A percentile compares a stretch with the other conserved stretches of the same genome.
phyloP scores from a whole-genome alignment of 2,888 invertebrate genomes.

The Pandemis heparana region DNA sequence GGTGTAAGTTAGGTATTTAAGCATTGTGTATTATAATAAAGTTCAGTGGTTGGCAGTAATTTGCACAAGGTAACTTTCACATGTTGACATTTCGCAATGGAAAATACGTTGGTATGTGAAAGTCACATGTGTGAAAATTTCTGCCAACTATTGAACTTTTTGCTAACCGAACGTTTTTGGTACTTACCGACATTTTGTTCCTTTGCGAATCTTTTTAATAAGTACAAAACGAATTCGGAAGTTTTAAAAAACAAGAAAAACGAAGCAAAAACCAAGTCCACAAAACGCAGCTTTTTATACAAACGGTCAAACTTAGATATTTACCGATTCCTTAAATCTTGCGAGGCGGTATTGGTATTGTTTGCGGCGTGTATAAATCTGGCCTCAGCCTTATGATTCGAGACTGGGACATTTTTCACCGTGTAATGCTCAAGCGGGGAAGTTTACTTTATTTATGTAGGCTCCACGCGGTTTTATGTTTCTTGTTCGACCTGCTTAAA shows the following conservation, averaged over 20 bases:
- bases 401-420: conserved; percentile 37
- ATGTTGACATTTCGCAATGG: too few relatives aligned
- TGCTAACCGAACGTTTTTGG: too few relatives aligned
- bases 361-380: conserved; percentile 35
- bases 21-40: too few relatives aligned
- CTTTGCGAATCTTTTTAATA: not conserved
- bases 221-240: not conserved
- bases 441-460: conserved; percentile 40
- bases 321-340: conserved; percentile 31
- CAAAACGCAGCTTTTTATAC: not conserved
- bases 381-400: conserved; percentile 33
- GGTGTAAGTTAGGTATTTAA: not conserved
- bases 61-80: too few relatives aligned
- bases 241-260: not conserved
- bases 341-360: conserved; percentile 34
- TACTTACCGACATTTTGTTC: too few relatives aligned
- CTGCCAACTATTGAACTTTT: too few relatives aligned
- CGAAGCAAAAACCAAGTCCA: not conserved
- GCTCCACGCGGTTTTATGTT: conserved; percentile 39
- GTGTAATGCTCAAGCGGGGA: conserved; percentile 31
- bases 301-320: conserved; percentile 11
- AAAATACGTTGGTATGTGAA: too few relatives aligned
- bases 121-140: too few relatives aligned
- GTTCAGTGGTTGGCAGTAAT: too few relatives aligned
- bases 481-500: conserved; percentile 36